Percentiles rank a stretch among this genome's conserved stretches.
These are phyloP conservation scores for Cirrhinus mrigala DNA, from an alignment of 2,797 vertebrate genomes.

Conservation along the genomic window DNA sequence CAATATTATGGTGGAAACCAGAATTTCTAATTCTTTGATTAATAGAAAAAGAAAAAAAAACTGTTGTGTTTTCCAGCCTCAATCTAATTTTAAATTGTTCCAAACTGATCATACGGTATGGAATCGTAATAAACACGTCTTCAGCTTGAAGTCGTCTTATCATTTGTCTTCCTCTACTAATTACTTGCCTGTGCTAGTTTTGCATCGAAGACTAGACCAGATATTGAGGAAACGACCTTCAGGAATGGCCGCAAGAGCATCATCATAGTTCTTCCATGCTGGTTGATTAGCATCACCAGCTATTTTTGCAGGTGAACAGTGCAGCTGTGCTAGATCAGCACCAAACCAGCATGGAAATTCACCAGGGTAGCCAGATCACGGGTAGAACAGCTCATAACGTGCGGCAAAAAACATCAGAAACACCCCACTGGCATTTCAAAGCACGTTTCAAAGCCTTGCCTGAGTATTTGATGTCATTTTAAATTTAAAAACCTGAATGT, in stretches of 20 bases:
- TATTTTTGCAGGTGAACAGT: background rate
- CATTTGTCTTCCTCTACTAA: conserved; percentile 11
- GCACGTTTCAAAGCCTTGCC: conserved; percentile 48
- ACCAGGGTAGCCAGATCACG: conserved; percentile 42
- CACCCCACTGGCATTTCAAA: conserved; percentile 48
- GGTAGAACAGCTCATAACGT: conserved; percentile 44
- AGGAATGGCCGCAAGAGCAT: background rate
- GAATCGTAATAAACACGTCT: background rate
- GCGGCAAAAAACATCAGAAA: conserved; percentile 42
- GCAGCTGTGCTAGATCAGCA: conserved; percentile 8
- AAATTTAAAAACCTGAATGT: background rate
- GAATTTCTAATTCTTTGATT: background rate
- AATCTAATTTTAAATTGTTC: background rate
- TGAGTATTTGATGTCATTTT: conserved; percentile 44
- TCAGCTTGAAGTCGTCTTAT: background rate
- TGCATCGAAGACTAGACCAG: conserved; percentile 1
- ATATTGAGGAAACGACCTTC: conserved; percentile 7
- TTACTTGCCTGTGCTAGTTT: conserved; percentile 5
- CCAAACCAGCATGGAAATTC: background rate
- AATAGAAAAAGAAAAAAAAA: background rate
- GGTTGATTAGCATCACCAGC: conserved; percentile 24
- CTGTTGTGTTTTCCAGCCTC: background rate
- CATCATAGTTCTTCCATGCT: background rate
- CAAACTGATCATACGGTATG: background rate
- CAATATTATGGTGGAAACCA: background rate